Base-by-base conservation (phyloP, 2,797 vertebrate genomes). In the Channallabes apus region DNA sequence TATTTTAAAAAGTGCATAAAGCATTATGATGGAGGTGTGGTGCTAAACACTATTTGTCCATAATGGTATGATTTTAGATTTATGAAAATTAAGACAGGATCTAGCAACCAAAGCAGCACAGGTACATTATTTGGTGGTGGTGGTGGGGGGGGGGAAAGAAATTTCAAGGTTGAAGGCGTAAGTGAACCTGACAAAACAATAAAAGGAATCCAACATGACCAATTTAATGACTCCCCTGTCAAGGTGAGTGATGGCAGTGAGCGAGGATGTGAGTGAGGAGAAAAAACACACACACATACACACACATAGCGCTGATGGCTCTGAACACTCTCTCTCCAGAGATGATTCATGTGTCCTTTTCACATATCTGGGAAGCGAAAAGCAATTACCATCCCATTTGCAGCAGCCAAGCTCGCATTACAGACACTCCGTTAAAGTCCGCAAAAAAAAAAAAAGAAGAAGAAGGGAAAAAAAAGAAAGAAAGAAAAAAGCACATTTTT, bases 231-330 rank as follows among this genome's bases (percentile, higher is more conserved):
- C 89, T 92, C 83, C 71, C 88, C 88, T 76, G n/a, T 84, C 87
- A 91, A 94, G 86, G 88, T 78, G 82, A 89, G 88, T n/a, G 88
- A 91, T 86, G 92, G 92, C 86, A 88, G 20, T 87, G 87, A 89
- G 83, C 41, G 87, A 89, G 85, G 85, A 88, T 93, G 91, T 88
- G 79, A 84, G 76, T 51, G 84, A 82, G 85, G 56, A 80, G 86
- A 76, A 80, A 29, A 64, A 58, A 80, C 32, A 72, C 68, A 71
- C 58, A 41, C 78, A 67, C 81, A 72, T 54, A 72, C 68, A 72
- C 59, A n/a, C 78, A 67, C 81, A 72, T 67, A 71, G 80, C 62
- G 76, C 84, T 88, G 85, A 90, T 89, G 86, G 86, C 87, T 88
- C 88, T 89, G 88, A 88, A 89, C 89, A 88, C 85, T 90, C 86